Evolutionary conservation across 2,113 vertebrate genomes (phyloP).

Genomic region (Charina bottae): DNA sequence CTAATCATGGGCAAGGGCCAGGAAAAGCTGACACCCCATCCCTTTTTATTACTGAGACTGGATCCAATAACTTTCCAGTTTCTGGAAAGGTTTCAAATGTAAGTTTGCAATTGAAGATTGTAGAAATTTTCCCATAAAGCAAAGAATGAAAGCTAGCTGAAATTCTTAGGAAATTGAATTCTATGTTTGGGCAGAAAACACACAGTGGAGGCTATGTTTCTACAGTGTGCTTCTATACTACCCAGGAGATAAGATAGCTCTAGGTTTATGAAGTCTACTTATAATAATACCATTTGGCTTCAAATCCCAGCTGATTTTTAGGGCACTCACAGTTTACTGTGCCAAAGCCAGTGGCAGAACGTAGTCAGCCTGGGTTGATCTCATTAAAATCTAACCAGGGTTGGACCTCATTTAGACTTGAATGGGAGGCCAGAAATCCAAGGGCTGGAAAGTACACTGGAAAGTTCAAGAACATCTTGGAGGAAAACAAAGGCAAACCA

Average conservation of each 20-base stretch:
- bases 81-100: not conserved
- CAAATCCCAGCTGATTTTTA: not conserved
- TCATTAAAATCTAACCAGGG: not conserved
- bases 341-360: not conserved
- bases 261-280: not conserved
- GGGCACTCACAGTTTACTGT: not conserved
- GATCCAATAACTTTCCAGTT: not conserved
- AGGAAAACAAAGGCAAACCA: not conserved
- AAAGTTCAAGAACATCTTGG: not conserved
- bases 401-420: not conserved
- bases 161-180: not conserved
- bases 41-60: not conserved
- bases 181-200: not conserved
- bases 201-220: not conserved
- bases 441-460: not conserved
- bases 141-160: not conserved
- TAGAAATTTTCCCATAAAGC: not conserved
- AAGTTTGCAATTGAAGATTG: not conserved
- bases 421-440: not conserved
- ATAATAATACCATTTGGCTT: not conserved
- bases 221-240: not conserved
- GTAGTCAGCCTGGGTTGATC: not conserved
- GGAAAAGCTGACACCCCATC: not conserved
- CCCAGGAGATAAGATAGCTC: not conserved
- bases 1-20: not conserved